Evolutionary conservation across 2,113 vertebrate species (phyloP).

Genomic region (Chitala chitala): DNA sequence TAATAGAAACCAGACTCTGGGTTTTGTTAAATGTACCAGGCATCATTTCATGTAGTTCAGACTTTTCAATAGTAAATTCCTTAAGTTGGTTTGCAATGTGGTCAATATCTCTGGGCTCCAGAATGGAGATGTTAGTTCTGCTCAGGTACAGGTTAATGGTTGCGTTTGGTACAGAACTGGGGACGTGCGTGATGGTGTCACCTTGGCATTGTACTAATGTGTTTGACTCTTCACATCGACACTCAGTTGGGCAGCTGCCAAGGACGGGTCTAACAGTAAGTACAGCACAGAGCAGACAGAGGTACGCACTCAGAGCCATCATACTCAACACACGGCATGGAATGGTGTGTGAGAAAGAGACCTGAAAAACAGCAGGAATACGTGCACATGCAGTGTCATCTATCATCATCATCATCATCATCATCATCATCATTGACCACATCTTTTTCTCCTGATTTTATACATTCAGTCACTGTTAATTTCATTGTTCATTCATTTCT

Average conservation of each 20-base stretch:
- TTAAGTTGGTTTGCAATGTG: conserved; percentile 34
- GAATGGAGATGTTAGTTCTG: conserved; percentile 37
- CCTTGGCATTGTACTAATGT: conserved; percentile 30
- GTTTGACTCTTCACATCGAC: conserved; percentile 34
- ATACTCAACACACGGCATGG: conserved; percentile 37
- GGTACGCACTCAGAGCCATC: conserved; percentile 45
- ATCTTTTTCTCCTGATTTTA: too few relatives aligned
- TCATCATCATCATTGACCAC: neutral
- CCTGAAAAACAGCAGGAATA: neutral
- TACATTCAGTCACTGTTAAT: too few relatives aligned
- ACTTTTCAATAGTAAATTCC: conserved; percentile 34
- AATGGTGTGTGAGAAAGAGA: neutral
- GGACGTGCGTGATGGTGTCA: conserved; percentile 45
- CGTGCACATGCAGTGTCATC: neutral
- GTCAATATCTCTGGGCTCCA: conserved; percentile 50
- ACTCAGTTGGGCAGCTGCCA: conserved; percentile 48
- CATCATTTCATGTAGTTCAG: conserved; percentile 42
- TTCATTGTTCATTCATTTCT: too few relatives aligned
- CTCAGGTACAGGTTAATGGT: conserved; percentile 34
- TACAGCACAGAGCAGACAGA: conserved; percentile 42
- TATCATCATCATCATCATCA: neutral
- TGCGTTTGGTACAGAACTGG: conserved; percentile 38
- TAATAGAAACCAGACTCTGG: conserved; percentile 35
- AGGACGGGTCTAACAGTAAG: conserved; percentile 34
- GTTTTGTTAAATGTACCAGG: conserved; percentile 51